A percentile compares a stretch with the other conserved stretches of the same genome.
Conservation (phyloP, 1,140 invertebrate species). For the Drosophila persimilis region DNA sequence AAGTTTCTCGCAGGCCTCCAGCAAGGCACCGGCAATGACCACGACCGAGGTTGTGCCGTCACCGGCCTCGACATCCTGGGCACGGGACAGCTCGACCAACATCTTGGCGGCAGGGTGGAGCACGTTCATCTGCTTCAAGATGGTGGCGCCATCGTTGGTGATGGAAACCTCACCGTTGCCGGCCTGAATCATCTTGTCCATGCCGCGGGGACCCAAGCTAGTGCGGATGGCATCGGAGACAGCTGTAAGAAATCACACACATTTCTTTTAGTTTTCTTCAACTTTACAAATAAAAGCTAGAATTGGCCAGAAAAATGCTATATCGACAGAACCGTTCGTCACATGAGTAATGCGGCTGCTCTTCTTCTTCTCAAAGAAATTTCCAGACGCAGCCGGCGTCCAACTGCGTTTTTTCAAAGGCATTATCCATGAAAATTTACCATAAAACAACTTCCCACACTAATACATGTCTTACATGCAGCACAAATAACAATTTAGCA, state of each 20-base stretch:
- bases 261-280: slow-evolving; percentile 1
- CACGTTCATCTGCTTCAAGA: slow-evolving; percentile 99
- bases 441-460: not conserved
- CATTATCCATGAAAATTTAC: slow-evolving; percentile 15
- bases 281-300: not conserved
- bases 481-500: slow-evolving; percentile 19
- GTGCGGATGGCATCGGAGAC: slow-evolving; percentile 99
- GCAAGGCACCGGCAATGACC: slow-evolving; percentile 96
- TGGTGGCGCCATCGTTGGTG: slow-evolving; percentile 99
- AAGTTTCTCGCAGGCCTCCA: slow-evolving; percentile 97
- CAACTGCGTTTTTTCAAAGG: slow-evolving; percentile 52
- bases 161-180: slow-evolving; percentile 99
- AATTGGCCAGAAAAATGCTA: slow-evolving; percentile 3
- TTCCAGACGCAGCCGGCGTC: slow-evolving; percentile 74
- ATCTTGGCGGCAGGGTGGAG: slow-evolving; percentile 99
- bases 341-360: slow-evolving; percentile 69
- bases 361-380: slow-evolving; percentile 65
- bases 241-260: slow-evolving; percentile 87
- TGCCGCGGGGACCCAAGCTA: slow-evolving; percentile 98
- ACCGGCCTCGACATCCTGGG: slow-evolving; percentile 99
- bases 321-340: slow-evolving; percentile 36
- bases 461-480: not conserved
- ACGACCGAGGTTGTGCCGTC: slow-evolving; percentile 99
- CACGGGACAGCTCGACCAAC: slow-evolving; percentile 98
- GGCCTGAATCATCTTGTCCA: slow-evolving; percentile 99